Conservation (phyloP, 2,888 invertebrate species). For the Cheilosia grossa region DNA sequence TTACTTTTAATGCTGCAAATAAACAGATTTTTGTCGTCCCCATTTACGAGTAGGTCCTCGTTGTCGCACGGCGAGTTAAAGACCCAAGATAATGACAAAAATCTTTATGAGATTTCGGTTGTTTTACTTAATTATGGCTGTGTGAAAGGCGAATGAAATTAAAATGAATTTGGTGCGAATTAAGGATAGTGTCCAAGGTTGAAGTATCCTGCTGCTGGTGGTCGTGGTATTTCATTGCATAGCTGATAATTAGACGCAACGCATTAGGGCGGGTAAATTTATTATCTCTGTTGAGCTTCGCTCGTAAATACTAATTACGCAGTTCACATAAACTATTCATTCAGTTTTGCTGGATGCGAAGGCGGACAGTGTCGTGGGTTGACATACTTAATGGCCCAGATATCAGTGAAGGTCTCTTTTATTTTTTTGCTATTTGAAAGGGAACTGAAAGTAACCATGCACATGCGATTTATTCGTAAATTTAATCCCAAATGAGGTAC, state of each 20-base stretch:
- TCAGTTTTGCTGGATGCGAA: not conserved
- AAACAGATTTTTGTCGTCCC: conserved; percentile 53
- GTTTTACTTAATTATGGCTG: conserved; percentile 62
- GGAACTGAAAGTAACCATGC: too few relatives aligned
- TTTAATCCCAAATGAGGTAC: too few relatives aligned
- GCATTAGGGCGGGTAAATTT: conserved; percentile 50
- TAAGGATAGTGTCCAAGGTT: conserved; percentile 54
- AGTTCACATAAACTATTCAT: conserved; percentile 5
- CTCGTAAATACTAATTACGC: conserved; percentile 65
- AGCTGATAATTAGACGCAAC: conserved; percentile 53
- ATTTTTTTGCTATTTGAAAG: too few relatives aligned
- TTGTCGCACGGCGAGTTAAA: conserved; percentile 43
- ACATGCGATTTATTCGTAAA: too few relatives aligned
- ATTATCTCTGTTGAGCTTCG: conserved; percentile 48
- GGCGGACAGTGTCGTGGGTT: not conserved
- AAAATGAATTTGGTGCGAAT: conserved; percentile 65
- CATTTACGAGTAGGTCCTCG: conserved; percentile 4
- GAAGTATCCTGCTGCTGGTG: conserved; percentile 2
- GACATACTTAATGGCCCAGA: not conserved
- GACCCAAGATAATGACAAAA: conserved; percentile 55
- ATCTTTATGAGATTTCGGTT: conserved; percentile 64
- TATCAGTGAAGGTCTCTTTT: too few relatives aligned
- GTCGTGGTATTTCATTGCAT: conserved; percentile 31
- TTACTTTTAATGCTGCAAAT: conserved; percentile 57
- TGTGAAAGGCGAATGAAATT: conserved; percentile 63